Evolutionary conservation across 1,140 invertebrate species (phyloP).

Genomic region (Saccostrea echinata): DNA sequence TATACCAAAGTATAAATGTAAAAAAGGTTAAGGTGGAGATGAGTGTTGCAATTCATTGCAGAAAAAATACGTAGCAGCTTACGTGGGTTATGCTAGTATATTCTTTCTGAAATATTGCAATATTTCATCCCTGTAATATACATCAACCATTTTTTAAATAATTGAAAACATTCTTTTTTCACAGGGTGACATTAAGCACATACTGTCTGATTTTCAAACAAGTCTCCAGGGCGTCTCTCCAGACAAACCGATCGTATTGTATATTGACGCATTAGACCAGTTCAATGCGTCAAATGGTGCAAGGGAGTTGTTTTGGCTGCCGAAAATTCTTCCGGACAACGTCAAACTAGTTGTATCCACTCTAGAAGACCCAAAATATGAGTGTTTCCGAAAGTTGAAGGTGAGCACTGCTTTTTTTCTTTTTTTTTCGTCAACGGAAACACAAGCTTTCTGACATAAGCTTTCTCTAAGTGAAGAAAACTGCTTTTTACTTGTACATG

Average conservation of each 20-base stretch:
- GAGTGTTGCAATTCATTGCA: too few relatives aligned
- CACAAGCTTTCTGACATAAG: not conserved
- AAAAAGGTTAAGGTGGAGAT: too few relatives aligned
- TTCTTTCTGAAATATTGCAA: too few relatives aligned
- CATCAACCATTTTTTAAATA: not conserved
- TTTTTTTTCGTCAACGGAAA: too few relatives aligned
- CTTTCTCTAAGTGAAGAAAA: not conserved
- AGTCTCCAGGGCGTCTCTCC: not conserved
- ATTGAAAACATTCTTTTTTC: not conserved
- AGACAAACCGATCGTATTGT: constrained; percentile 59
- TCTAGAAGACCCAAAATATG: constrained; percentile 65
- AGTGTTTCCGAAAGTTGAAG: constrained; percentile 63
- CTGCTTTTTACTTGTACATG: not conserved
- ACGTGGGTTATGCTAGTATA: too few relatives aligned
- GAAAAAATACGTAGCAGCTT: too few relatives aligned
- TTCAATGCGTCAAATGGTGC: constrained; percentile 59
- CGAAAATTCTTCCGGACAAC: constrained; percentile 57
- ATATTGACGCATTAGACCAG: constrained; percentile 72
- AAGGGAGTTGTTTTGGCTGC: constrained; percentile 67
- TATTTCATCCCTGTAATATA: too few relatives aligned
- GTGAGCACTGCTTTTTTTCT: constrained; percentile 41
- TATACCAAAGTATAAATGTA: too few relatives aligned
- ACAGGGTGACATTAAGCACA: constrained; percentile 54
- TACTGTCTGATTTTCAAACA: constrained; percentile 45
- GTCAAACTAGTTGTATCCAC: constrained; percentile 85